phyloP scores from a whole-genome alignment of 2,113 vertebrate species.

The Neotoma lepida region DNA sequence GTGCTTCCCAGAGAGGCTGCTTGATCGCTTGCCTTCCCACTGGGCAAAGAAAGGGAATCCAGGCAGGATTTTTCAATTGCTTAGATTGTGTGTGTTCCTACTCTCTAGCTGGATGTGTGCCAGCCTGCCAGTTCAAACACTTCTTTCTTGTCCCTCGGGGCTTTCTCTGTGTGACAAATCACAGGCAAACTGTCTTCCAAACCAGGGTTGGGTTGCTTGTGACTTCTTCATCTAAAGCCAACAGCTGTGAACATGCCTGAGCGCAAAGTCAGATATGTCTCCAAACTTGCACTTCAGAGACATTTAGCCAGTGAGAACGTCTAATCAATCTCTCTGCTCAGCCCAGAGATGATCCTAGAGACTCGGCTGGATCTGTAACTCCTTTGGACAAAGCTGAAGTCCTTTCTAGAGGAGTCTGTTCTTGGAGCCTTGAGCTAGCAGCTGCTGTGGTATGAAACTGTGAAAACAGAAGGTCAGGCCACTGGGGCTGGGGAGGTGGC shows the following conservation, averaged over 20 bases:
- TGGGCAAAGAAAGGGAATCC: background rate
- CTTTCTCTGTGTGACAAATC: background rate
- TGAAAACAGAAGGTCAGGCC: rapidly evolving
- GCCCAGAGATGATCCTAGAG: background rate
- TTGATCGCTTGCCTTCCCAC: background rate
- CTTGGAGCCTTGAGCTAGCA: background rate
- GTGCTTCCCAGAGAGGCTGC: conserved; percentile 68
- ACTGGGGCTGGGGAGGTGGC: background rate
- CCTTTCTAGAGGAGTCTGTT: background rate
- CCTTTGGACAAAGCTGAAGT: background rate
- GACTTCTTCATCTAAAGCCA: conserved; percentile 28
- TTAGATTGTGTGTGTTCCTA: background rate
- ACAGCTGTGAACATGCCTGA: background rate
- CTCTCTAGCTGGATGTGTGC: background rate
- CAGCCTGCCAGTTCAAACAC: background rate
- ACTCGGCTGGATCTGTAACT: background rate
- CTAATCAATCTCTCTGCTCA: background rate
- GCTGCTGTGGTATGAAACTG: background rate
- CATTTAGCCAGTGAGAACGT: background rate
- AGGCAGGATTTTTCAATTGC: rapidly evolving
- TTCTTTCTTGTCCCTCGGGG: background rate
- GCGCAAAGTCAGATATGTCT: background rate
- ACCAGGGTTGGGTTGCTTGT: background rate
- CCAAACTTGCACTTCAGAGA: background rate
- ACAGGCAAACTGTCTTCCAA: background rate